Evolutionary conservation across 2,797 vertebrate species (phyloP).

Genomic region (Scolopax bukidnonensis): DNA sequence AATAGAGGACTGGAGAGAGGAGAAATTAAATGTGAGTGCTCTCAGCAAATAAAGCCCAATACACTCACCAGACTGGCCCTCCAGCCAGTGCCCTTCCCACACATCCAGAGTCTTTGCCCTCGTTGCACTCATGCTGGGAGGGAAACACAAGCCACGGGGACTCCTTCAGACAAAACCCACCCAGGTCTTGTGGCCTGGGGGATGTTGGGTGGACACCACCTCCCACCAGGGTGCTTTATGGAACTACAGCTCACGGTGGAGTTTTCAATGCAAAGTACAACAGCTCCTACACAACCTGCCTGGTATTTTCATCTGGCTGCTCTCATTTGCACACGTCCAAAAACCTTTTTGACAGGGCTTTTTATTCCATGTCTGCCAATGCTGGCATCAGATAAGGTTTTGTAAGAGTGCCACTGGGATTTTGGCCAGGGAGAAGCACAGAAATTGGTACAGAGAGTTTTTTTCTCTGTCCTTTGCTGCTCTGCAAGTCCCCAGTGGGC

Average conservation of each 20-base stretch:
- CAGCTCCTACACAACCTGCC: neutral
- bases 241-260: neutral
- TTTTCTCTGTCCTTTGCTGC: neutral
- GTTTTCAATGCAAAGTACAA: neutral
- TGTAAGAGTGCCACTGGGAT: neutral
- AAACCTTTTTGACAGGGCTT: neutral
- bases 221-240: neutral
- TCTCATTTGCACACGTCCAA: neutral
- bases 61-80: rapidly evolving
- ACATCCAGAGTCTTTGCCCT: neutral
- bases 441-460: neutral
- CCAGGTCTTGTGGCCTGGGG: neutral
- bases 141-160: neutral
- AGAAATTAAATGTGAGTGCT: neutral
- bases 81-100: neutral
- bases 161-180: neutral
- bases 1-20: neutral
- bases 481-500: neutral
- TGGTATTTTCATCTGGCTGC: neutral
- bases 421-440: neutral
- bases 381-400: neutral
- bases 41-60: neutral
- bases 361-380: neutral
- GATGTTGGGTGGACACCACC: neutral
- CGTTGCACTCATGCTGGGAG: neutral